A percentile compares a stretch with the other conserved stretches of the same genome.
Conservation (phyloP, 2,797 vertebrate species). For the Taeniopygia guttata region DNA sequence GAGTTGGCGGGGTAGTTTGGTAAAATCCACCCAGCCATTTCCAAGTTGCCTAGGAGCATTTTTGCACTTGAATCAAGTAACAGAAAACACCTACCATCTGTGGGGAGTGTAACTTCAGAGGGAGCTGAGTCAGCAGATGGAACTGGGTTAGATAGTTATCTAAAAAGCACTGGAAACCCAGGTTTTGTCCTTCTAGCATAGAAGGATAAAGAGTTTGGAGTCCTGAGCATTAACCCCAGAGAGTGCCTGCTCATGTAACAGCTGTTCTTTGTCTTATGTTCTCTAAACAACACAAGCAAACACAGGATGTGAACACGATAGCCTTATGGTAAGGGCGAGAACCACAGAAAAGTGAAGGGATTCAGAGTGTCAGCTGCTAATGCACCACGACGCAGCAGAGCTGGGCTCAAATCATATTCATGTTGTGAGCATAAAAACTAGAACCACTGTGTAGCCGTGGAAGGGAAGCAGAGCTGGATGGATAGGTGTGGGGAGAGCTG, state of each 20-base stretch:
- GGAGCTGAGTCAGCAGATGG: conserved; percentile 52
- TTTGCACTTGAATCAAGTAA: conserved; percentile 9
- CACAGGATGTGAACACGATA: conserved; percentile 47
- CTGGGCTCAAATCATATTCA: background rate
- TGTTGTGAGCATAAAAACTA: background rate
- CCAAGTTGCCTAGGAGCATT: conserved; percentile 24
- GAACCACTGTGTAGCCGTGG: background rate
- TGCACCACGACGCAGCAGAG: background rate
- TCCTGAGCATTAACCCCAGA: conserved; percentile 9
- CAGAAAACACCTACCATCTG: conserved; percentile 51
- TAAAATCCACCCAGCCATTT: conserved; percentile 21
- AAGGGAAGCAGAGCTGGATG: background rate
- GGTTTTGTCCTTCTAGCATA: background rate
- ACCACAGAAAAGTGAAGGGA: background rate
- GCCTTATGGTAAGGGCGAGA: conserved; percentile 1
- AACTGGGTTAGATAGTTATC: conserved; percentile 21
- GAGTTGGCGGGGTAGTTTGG: background rate
- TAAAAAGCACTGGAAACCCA: conserved; percentile 11
- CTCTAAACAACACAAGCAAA: conserved; percentile 55
- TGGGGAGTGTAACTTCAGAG: background rate
- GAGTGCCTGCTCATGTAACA: conserved; percentile 18
- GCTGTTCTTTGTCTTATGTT: conserved; percentile 49
- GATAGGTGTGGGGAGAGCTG: background rate
- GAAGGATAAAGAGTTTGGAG: background rate
- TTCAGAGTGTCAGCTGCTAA: conserved; percentile 2